Base-by-base conservation (phyloP, 2,888 invertebrate species). In the Drosophila subsilvestris region DNA sequence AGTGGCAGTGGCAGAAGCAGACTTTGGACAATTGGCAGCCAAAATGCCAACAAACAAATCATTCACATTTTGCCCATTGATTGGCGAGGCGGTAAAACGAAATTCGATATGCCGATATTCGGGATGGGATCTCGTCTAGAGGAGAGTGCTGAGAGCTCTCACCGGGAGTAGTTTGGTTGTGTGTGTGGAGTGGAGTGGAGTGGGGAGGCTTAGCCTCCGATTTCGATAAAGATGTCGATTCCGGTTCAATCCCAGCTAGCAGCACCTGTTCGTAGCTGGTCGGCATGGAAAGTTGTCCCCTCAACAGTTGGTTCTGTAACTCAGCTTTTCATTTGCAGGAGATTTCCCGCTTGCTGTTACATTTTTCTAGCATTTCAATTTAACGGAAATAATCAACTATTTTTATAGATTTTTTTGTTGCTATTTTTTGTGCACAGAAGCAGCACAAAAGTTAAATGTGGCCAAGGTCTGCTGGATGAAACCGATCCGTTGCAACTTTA, bases 21-120 rank as follows among this genome's bases (percentile, higher is more conserved):
- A 58, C 29, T 60, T 61, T 65, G 74, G 56, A 82, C 86, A 86
- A 83, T 86, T 88, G 86, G 86, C 83, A 86, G 82, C 85, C 76
- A 83, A 83, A 83, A 86, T 83, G 88, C 83, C 88, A 83, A 74
- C 88, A 84, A 66, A 73, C 81, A 83, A 84, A 83, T 88, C 86
- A 86, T 80, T 70, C 69, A 74, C 58, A 81, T 65, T 73, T 76
- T 56, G 71, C 58, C 67, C 77, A 78, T 86, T 84, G 83, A 84
- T 84, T 87, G 82, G 79, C 82, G 74, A 80, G 78, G 84, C 79
- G 76, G 76, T 51, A 83, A 68, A 44, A 53, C 69, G 83, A 73
- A 88, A 84, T 80, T 80, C 66, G 83, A 84, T 84, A 84, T 45
- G 47, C 29, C n/a, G 37, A 37, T 51, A 63, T 63, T 63, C 32